phyloP scores from a whole-genome alignment of 2,113 vertebrate genomes.

The Dinomys branickii region DNA sequence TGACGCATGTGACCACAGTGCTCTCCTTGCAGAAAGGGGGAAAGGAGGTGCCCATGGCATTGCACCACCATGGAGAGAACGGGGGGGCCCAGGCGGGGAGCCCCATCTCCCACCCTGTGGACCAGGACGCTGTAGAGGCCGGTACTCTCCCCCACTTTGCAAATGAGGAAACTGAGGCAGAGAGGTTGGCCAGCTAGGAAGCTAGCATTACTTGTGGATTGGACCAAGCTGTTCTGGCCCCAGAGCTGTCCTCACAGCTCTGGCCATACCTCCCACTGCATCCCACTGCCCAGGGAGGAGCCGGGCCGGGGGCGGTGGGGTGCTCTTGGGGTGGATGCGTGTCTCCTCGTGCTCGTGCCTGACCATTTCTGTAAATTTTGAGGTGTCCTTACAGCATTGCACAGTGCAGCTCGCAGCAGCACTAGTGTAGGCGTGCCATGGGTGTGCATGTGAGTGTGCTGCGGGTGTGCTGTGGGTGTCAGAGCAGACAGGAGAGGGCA shows the following conservation, averaged over 20 bases:
- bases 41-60: background rate
- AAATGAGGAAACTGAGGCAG: background rate
- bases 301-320: too few relatives aligned
- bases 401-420: background rate
- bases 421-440: too few relatives aligned
- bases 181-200: background rate
- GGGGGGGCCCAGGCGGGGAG: background rate
- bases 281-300: background rate
- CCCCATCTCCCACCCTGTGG: accelerated
- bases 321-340: too few relatives aligned
- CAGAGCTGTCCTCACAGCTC: background rate
- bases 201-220: background rate
- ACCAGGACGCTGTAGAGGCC: too few relatives aligned
- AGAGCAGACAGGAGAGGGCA: background rate
- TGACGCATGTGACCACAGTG: too few relatives aligned
- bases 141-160: background rate
- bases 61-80: background rate
- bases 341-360: background rate
- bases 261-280: accelerated
- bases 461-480: too few relatives aligned
- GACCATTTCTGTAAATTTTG: background rate
- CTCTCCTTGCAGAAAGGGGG: background rate
- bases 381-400: background rate
- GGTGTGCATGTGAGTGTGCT: too few relatives aligned
- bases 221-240: background rate